These are phyloP conservation scores for Lerista edwardsae DNA, from an alignment of 2,797 vertebrate genomes.

Conservation along the genomic window DNA sequence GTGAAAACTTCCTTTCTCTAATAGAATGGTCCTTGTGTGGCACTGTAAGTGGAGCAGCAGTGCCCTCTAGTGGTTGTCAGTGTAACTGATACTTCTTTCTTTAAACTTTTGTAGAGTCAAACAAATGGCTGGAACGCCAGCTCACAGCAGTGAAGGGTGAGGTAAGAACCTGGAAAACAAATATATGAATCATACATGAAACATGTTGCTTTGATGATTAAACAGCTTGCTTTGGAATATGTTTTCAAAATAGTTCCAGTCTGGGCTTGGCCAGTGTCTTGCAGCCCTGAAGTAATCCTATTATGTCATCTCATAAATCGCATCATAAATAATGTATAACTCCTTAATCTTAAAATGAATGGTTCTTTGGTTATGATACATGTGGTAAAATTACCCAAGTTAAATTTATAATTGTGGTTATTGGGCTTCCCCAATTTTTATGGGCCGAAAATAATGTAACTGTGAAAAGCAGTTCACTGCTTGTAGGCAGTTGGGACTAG, in stretches of 20 bases:
- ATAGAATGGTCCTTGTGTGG: background rate
- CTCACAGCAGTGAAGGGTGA: conserved; percentile 62
- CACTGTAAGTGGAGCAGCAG: conserved; percentile 10
- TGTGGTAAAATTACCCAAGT: too few relatives aligned
- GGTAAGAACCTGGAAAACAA: conserved; percentile 75
- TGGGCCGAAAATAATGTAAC: background rate
- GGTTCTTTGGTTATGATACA: background rate
- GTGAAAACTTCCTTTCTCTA: background rate
- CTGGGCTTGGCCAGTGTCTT: conserved; percentile 58
- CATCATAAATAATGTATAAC: too few relatives aligned
- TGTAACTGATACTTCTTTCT: conserved; percentile 62
- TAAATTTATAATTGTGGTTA: background rate
- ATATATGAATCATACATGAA: conserved; percentile 71
- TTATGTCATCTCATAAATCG: background rate
- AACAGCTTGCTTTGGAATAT: conserved; percentile 76
- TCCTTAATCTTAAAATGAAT: background rate
- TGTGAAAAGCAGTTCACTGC: background rate
- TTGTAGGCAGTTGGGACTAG: background rate
- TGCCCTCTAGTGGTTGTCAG: conserved; percentile 60
- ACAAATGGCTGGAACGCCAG: conserved; percentile 72
- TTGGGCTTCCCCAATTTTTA: background rate
- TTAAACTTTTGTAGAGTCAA: conserved; percentile 69
- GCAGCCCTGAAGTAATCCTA: conserved; percentile 28
- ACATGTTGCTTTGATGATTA: conserved; percentile 76
- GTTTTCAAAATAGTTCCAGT: conserved; percentile 72